A percentile compares a stretch with the other conserved stretches of the same genome.
phyloP scores from a whole-genome alignment of 2,888 invertebrate genomes.

The Philaethria dido region DNA sequence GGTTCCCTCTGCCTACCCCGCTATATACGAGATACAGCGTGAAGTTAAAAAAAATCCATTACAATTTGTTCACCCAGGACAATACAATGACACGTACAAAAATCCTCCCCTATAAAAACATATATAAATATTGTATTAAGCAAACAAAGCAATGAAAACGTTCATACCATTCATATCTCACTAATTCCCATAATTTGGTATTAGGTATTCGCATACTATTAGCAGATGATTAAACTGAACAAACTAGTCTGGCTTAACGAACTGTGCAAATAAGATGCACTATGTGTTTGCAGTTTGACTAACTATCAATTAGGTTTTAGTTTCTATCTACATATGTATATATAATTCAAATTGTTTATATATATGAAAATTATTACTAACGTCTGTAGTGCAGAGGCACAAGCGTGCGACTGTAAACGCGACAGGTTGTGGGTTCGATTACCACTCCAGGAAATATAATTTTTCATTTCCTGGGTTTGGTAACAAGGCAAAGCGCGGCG shows the following conservation, averaged over 20 bases:
- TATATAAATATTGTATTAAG: neutral
- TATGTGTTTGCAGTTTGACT: conserved; percentile 36
- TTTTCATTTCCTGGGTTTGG: too few species aligned
- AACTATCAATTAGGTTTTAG: conserved; percentile 33
- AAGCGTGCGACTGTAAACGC: too few species aligned
- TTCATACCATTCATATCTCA: conserved; percentile 33
- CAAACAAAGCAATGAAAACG: neutral
- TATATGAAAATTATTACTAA: too few species aligned
- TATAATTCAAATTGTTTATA: neutral
- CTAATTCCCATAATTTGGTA: conserved; percentile 47
- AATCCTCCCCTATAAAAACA: too few species aligned
- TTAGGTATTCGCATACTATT: conserved; percentile 66
- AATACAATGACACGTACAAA: too few species aligned
- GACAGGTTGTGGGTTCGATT: too few species aligned
- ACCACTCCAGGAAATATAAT: too few species aligned
- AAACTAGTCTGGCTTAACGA: conserved; percentile 56
- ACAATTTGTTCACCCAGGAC: neutral
- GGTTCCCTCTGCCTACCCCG: too few species aligned
- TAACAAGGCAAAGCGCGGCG: too few species aligned
- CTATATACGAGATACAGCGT: too few species aligned
- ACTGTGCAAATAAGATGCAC: conserved; percentile 52
- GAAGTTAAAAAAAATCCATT: too few species aligned
- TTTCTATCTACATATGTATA: neutral
- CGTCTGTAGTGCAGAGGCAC: too few species aligned
- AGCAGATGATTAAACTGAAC: conserved; percentile 60